Evolutionary conservation across 2,113 vertebrate species (phyloP), one percentile per base, ranked within the genome.

Genomic region (Lasiurus cinereus): DNA sequence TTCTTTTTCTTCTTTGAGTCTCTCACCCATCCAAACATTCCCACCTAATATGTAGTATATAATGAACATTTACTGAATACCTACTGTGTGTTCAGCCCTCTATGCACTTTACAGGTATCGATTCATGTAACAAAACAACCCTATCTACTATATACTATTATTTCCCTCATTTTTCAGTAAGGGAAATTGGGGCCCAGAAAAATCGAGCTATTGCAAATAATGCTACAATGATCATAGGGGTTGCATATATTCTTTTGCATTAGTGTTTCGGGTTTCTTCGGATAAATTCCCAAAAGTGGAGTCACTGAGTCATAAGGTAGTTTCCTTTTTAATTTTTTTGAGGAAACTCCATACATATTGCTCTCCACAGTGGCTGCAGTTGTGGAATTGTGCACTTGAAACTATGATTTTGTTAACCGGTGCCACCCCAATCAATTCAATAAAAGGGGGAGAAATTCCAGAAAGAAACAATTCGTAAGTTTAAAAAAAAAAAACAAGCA

Each of bases 1-100:
- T 76, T 92, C 39, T 82, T 39, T 87, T 90, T 87, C 27, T 77
- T 91, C 22, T 89, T 91, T 92, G 83, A 43, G 86, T 92, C 50
- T 93, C 29, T 24, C 6, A 27, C 67, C 29, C 8, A 85, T 52
- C 52, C 29, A 56, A 22, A n/a, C 36, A 70, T 52, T 29, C 8
- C 46, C 36, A 46, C n/a, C 16, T 85, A 33, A 72, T 48, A 56
- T 66, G 7, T 31, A 66, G 64, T 66, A 66, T n/a, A n/a, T 73
- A 56, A 7, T 29, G 90, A 59, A 67, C 24, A 56, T 77, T 76
- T 96, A 66, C 36, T 54, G n/a, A 91, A 74, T 24, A 76, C 36
- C 16, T 72, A 27, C 46, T 76, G 18, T 86, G 52, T 70, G 52
- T 36, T 48, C 90, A 52, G 27, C 24, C 50, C 33, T 78, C 39